Evolutionary conservation across 1,140 invertebrate genomes (phyloP), one percentile per base, ranked within the genome.

Genomic region (Trachymyrmex cornetzi): DNA sequence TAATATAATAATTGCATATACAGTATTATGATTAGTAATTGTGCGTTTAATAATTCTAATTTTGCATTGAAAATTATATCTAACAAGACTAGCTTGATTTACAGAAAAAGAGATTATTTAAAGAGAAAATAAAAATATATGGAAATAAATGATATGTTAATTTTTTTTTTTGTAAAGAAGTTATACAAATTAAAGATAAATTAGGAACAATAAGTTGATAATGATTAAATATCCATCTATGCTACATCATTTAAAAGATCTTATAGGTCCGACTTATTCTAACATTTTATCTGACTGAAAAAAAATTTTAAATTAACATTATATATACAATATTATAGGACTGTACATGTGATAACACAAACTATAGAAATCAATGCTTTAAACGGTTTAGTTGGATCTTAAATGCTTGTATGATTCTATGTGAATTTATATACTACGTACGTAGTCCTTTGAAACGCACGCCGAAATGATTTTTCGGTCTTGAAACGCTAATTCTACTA

Each of bases 1-100:
- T 82, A 59, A 72, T 72, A n/a, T 27, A 72, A 57, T 74, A 7
- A 9, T 48, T 24, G 14, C 14, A 34, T 22, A 16, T 67, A 67
- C 4, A 55, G 12, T 53, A 19, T 82, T 48, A 82, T 27, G 24
- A 61, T 82, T 72, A 34, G 57, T 22, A 38, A 22, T 74, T 74
- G 34, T 61, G 59, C 12, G 16, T 30, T 71, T 82, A 61, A 82
- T 72, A 53, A 80, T 80, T 38, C 27, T 66, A 80, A 74, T 61
- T 66, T 66, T 11, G 22, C 79, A 30, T 14, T 44, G 55, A 4
- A 84, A 75, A 84, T 75, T 50, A 48, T 4, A 34, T 74, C 19
- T 61, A 61, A 34, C 50, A 50, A 61, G 14, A 75, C 19, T 75
- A 24, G 11, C 4, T 30, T 59, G 80, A 82, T 82, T 82, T 82